These are phyloP conservation scores for Lingula anatina DNA, from an alignment of 2,888 invertebrate genomes.

Conservation along the genomic window DNA sequence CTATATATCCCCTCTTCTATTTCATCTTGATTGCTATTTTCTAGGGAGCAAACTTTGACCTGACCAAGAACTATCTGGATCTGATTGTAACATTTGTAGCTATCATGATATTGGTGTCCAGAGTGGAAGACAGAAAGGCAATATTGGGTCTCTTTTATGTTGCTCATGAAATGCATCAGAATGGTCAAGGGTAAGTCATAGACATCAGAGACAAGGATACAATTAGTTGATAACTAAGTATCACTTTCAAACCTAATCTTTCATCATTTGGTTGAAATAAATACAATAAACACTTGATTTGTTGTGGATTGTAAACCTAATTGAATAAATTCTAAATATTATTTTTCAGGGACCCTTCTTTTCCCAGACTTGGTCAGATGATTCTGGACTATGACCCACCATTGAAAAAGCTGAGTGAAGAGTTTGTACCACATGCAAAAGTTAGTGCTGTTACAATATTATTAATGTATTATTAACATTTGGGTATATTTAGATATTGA, in stretches of 20 bases:
- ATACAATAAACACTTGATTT: too few species aligned
- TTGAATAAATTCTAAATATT: too few species aligned
- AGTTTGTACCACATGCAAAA: constrained; percentile 88
- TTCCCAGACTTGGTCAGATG: constrained; percentile 94
- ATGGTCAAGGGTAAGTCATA: too few species aligned
- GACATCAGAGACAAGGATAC: too few species aligned
- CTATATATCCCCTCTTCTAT: not conserved
- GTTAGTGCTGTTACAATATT: constrained; percentile 25
- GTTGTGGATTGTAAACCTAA: too few species aligned
- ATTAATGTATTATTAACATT: too few species aligned
- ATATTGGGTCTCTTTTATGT: constrained; percentile 95
- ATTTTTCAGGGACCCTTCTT: constrained; percentile 56
- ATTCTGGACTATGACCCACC: constrained; percentile 96
- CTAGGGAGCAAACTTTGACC: constrained; percentile 84
- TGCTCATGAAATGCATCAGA: constrained; percentile 93
- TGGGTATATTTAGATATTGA: too few species aligned
- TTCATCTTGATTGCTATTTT: constrained; percentile 21
- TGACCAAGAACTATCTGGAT: constrained; percentile 93
- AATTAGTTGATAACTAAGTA: too few species aligned
- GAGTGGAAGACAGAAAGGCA: constrained; percentile 96
- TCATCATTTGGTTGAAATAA: too few species aligned
- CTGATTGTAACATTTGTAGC: constrained; percentile 89
- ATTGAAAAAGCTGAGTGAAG: constrained; percentile 89
- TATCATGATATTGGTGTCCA: constrained; percentile 93
- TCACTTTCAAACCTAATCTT: too few species aligned